Percentiles rank a stretch among this genome's conserved stretches.
These are phyloP conservation scores for Aramus guarauna DNA, from an alignment of 2,113 vertebrate genomes.

Conservation along the genomic window DNA sequence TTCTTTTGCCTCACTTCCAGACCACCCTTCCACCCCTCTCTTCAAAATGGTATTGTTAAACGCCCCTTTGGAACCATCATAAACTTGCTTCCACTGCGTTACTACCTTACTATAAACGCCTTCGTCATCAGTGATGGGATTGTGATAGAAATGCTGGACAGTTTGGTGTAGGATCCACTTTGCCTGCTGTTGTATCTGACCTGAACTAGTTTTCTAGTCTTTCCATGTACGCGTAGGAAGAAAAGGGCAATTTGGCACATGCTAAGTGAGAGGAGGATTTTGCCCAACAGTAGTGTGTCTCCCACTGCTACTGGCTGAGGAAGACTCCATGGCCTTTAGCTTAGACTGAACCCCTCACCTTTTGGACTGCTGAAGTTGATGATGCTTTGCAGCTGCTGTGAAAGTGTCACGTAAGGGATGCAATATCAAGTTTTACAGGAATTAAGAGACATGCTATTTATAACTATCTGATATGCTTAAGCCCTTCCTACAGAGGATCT, in stretches of 20 bases:
- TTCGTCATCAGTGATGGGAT: not conserved
- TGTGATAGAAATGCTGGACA: not conserved
- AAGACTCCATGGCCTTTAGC: not conserved
- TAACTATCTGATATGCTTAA: not conserved
- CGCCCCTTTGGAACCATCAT: not conserved
- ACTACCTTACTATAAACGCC: not conserved
- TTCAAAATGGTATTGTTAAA: not conserved
- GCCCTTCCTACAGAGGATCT: not conserved
- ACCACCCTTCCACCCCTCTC: not conserved
- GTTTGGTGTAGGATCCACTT: not conserved
- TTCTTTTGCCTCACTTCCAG: not conserved
- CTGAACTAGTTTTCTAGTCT: not conserved
- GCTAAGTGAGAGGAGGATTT: not conserved
- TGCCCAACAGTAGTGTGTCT: not conserved
- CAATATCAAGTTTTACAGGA: not conserved
- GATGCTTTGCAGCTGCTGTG: not conserved
- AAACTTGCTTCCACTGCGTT: not conserved
- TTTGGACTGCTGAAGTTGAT: not conserved
- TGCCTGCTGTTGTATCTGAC: not conserved
- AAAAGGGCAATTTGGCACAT: not conserved
- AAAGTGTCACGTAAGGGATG: not conserved
- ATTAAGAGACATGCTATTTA: not conserved
- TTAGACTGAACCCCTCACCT: not conserved
- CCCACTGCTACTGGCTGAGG: not conserved
- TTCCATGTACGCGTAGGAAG: accelerated